phyloP scores from a whole-genome alignment of 2,113 vertebrate species.

The Hippocampus mohnikei region DNA sequence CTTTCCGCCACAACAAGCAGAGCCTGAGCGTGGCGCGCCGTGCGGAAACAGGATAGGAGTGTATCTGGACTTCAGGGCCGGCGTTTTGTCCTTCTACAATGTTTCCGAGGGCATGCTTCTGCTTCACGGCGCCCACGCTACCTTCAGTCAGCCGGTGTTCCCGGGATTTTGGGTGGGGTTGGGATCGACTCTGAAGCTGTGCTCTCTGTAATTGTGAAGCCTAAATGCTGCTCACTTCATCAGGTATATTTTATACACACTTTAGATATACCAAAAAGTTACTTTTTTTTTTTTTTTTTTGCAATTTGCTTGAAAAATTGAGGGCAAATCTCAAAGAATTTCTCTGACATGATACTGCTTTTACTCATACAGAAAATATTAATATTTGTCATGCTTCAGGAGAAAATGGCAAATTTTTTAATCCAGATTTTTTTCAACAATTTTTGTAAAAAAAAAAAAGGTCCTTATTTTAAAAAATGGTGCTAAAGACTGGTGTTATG shows the following conservation, averaged over 20 bases:
- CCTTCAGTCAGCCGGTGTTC: slow-evolving; percentile 74
- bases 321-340: no score
- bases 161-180: slow-evolving; percentile 78
- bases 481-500: no score
- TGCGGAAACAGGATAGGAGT: slow-evolving; percentile 69
- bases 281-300: no score
- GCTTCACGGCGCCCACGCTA: slow-evolving; percentile 68
- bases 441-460: no score
- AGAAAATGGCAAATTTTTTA: no score
- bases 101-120: slow-evolving; percentile 66
- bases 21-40: slow-evolving; percentile 48
- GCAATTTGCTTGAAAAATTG: no score
- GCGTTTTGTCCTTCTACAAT: slow-evolving; percentile 72
- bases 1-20: slow-evolving; percentile 75
- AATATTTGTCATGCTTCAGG: no score
- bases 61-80: slow-evolving; percentile 69
- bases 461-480: no score
- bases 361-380: no score
- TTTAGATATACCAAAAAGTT: no score
- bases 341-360: no score
- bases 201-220: slow-evolving; percentile 21
- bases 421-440: no score
- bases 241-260: background rate
- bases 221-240: background rate
- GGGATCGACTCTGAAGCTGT: slow-evolving; percentile 64